Base-by-base conservation (phyloP, 2,797 vertebrate genomes). In the Paguma larvata region DNA sequence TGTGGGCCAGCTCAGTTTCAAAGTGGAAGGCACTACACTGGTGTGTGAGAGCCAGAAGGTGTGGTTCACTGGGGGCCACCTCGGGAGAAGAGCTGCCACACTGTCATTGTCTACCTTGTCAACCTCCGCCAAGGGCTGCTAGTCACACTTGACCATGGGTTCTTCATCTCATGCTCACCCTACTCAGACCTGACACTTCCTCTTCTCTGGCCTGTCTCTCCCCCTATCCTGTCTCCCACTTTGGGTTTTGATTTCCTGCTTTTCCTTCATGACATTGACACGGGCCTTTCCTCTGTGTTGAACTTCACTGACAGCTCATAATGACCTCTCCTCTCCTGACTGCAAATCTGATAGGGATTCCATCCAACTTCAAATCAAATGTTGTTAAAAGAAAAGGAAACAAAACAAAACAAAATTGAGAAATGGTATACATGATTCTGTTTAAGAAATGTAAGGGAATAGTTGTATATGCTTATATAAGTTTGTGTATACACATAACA, bases 181-280 rank as follows among this genome's bases (percentile, higher is more conserved):
- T 15, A n/a, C 41, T 70, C 27, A 34, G 16, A 32, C 18, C 30
- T 0, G 19, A 5, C 0, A 0, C 2, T 3, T 14, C 38, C 41
- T 11, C 46, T 46, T 79, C 62, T 65, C 32, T 68, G 41, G 12
- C 16, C 32, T 2, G 10, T 53, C 48, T 48, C 46, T 12, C 7
- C 23, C 46, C 53, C n/a, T n/a, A 0, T 11, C 63, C 72, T n/a
- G 34, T 6, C 13, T 30, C 14, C 27, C 11, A 27, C 15, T 75
- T 73, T 70, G 75, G 15, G 56, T 65, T 94, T 51, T 67, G 13
- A 62, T 27, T n/a, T 8, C 32, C 59, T 46, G 51, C 18, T 34
- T 91, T 85, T 16, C 41, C 62, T 53, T 41, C 19, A 53, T 2
- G 53, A 21, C 12, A 30, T 11, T 12, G 12, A 44, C 13, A 48